These are phyloP conservation scores for Oxystoma pomonae DNA, from an alignment of 2,888 invertebrate genomes.

Conservation along the genomic window DNA sequence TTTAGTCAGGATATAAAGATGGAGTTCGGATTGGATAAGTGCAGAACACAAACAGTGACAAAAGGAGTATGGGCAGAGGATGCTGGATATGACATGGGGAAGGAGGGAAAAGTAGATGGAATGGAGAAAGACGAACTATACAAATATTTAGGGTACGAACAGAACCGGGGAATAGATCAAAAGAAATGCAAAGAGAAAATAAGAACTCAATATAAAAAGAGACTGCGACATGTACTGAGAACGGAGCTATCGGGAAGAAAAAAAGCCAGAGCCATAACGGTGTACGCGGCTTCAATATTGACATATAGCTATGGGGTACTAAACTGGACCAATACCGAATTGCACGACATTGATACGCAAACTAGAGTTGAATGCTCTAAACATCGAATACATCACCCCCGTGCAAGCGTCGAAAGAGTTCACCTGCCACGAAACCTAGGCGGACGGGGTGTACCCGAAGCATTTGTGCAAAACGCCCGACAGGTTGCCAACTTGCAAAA, in stretches of 20 bases:
- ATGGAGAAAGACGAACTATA: background rate
- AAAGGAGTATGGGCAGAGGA: background rate
- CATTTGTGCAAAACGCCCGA: background rate
- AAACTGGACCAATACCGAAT: background rate
- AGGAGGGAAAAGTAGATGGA: too few species aligned
- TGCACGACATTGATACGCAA: background rate
- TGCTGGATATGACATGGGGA: background rate
- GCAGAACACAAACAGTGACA: background rate
- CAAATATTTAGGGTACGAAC: conserved; percentile 1
- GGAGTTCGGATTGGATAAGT: background rate
- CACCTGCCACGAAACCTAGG: background rate
- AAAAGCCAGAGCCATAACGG: background rate
- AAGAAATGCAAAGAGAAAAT: background rate
- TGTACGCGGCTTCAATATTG: background rate
- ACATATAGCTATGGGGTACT: background rate
- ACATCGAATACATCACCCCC: background rate
- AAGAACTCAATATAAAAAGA: background rate
- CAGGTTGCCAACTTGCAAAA: background rate
- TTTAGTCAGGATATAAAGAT: conserved; percentile 1
- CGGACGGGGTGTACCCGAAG: background rate
- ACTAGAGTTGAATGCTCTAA: background rate
- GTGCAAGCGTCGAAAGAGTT: background rate
- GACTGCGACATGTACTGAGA: background rate
- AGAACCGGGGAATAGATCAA: background rate
- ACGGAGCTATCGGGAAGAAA: background rate